phyloP scores from a whole-genome alignment of 2,888 invertebrate species.

The Drosophila formosana region DNA sequence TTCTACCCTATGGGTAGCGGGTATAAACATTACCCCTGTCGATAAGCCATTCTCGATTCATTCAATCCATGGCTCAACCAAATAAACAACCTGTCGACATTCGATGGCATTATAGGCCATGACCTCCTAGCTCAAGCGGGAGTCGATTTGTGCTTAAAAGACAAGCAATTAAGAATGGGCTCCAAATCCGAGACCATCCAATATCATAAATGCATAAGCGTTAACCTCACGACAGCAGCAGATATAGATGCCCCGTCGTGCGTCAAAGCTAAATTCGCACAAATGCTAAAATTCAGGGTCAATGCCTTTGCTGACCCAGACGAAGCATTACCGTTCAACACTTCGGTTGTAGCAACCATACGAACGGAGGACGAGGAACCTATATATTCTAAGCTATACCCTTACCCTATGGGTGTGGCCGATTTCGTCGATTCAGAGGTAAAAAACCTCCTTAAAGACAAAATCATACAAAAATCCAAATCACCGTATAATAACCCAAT shows the following conservation, averaged over 20 bases:
- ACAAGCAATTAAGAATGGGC: not conserved
- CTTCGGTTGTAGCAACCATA: conserved; percentile 5
- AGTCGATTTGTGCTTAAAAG: not conserved
- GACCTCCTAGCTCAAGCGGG: not conserved
- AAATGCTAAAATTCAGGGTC: not conserved
- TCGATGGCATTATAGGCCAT: conserved; percentile 5
- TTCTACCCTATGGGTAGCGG: too few species aligned
- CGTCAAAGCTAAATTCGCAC: not conserved
- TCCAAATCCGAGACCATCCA: not conserved
- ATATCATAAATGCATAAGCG: too few species aligned
- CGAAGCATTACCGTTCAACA: not conserved
- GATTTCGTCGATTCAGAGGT: too few species aligned
- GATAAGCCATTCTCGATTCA: not conserved
- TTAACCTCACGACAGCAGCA: too few species aligned
- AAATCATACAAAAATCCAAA: not conserved
- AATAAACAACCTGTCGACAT: not conserved
- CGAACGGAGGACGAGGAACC: conserved; percentile 3
- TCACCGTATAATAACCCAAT: not conserved
- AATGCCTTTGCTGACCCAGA: conserved; percentile 5
- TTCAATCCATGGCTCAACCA: not conserved
- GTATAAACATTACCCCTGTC: not conserved
- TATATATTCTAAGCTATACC: not conserved
- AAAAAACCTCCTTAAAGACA: not conserved
- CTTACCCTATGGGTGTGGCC: not conserved
- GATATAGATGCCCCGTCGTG: too few species aligned